Base-by-base conservation (phyloP, 2,888 invertebrate genomes). In the Caradrina clavipalpis region DNA sequence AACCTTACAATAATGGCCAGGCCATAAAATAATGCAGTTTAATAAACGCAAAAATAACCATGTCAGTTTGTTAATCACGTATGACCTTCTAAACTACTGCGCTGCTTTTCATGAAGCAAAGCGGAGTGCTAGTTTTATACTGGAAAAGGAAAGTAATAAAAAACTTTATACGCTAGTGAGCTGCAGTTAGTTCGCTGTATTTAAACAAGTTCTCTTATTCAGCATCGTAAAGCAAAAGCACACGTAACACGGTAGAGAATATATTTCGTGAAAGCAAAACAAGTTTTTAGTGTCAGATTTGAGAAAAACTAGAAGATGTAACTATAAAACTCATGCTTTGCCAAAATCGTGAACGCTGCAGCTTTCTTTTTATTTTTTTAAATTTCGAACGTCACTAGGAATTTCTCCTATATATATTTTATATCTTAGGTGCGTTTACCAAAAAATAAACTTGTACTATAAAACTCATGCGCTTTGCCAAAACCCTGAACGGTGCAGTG, bases 241-340 rank as follows among this genome's bases (percentile, higher is more conserved):
- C 26, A 55, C 2, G 49, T 21, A 51, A 26, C 13, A 15, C 19
- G n/a, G 26, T 19, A 21, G 59, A 42, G 22, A 39, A 69, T 53
- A 58, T 50, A 61, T 76, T 57, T 42, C n/a, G 49, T 53, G 26
- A 50, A 50, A 50, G 53, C 31, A 45, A 76, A 66, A 58, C 35
- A 62, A 78, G 73, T 73, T 69, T 73, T 61, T 68, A 64, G 17
- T 60, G 26, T 21, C 42, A 72, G 51, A 47, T 63, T 26, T 71
- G 26, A n/a, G 35, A 49, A 26, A 57, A 53, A 53, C 45, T 47
- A 22, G 47, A 31, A 39, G 39, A 53, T 26, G n/a, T 54, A 13
- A n/a, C n/a, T 47, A 22, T n/a, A 4, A 42, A 42, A 49, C 39
- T 42, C 6, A 31, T 31, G 42, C n/a, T 61, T 54, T 22, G 7